A percentile compares a stretch with the other conserved stretches of the same genome.
Evolutionary conservation across 2,888 invertebrate genomes (phyloP).

Genomic region (Coleophora deauratella): DNA sequence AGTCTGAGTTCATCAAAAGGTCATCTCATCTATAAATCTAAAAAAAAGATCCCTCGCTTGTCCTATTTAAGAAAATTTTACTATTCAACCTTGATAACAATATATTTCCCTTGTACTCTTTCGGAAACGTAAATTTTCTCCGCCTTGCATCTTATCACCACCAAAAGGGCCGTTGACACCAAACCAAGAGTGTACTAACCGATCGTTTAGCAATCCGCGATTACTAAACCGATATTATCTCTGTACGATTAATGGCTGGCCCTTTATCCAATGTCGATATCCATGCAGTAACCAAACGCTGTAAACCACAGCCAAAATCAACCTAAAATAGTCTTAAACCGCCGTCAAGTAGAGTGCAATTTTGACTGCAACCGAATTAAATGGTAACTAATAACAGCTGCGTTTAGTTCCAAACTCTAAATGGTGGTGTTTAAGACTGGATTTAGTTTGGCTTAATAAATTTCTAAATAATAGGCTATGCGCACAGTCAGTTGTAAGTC

Average conservation of each 20-base stretch:
- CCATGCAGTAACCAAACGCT: slow-evolving; percentile 26
- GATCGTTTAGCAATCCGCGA: slow-evolving; percentile 64
- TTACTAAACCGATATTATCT: slow-evolving; percentile 66
- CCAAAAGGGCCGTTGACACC: slow-evolving; percentile 14
- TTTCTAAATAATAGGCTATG: slow-evolving; percentile 23
- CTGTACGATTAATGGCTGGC: slow-evolving; percentile 59
- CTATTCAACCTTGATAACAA: no score
- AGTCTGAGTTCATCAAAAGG: no score
- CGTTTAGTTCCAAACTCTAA: slow-evolving; percentile 2
- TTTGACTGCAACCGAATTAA: slow-evolving; percentile 7
- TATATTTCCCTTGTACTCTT: no score
- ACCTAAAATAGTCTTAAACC: slow-evolving; percentile 20
- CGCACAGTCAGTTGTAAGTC: slow-evolving; percentile 39
- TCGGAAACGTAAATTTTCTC: background rate
- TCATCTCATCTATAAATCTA: background rate
- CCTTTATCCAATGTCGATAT: slow-evolving; percentile 64
- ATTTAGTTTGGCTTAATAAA: slow-evolving; percentile 15
- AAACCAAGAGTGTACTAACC: slow-evolving; percentile 37
- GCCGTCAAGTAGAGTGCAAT: slow-evolving; percentile 10
- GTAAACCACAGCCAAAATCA: slow-evolving; percentile 17
- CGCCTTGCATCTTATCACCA: slow-evolving; percentile 6
- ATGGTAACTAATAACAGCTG: slow-evolving; percentile 13
- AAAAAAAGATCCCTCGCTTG: background rate
- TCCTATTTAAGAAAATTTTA: no score
- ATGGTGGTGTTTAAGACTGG: slow-evolving; percentile 11